Conservation (phyloP, 2,888 invertebrate species). For the Melanostoma mellinum region DNA sequence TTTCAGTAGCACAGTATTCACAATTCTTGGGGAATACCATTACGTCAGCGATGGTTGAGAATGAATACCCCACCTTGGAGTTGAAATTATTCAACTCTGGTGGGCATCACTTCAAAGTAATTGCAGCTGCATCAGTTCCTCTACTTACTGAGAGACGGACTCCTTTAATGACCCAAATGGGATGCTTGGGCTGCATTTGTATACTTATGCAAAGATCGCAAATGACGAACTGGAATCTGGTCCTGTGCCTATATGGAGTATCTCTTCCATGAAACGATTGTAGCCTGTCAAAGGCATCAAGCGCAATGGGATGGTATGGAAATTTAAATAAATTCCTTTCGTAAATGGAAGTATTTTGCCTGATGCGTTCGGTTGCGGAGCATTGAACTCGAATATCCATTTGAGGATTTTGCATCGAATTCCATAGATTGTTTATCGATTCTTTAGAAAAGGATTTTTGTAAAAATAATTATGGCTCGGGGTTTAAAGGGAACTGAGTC, state of each 20-base stretch:
- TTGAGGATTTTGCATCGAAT: slow-evolving; percentile 41
- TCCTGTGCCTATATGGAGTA: slow-evolving; percentile 61
- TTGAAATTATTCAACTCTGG: slow-evolving; percentile 71
- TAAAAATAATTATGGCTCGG: slow-evolving; percentile 4
- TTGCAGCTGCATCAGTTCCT: slow-evolving; percentile 54
- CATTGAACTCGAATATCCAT: slow-evolving; percentile 57
- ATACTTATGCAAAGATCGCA: slow-evolving; percentile 58
- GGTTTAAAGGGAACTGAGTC: slow-evolving; percentile 4
- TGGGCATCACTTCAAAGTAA: slow-evolving; percentile 68
- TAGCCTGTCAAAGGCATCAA: slow-evolving; percentile 68
- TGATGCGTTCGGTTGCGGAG: slow-evolving; percentile 21
- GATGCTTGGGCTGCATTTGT: slow-evolving; percentile 59
- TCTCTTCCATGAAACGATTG: slow-evolving; percentile 48
- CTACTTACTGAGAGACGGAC: slow-evolving; percentile 9
- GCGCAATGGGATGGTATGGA: slow-evolving; percentile 39
- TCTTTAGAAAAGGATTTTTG: slow-evolving; percentile 39
- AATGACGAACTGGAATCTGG: slow-evolving; percentile 72
- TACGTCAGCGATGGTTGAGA: slow-evolving; percentile 47
- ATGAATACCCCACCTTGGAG: slow-evolving; percentile 43
- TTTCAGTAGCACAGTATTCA: slow-evolving; percentile 20
- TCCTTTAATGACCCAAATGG: slow-evolving; percentile 70
- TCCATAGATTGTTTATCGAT: slow-evolving; percentile 36
- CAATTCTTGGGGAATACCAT: slow-evolving; percentile 69
- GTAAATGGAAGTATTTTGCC: slow-evolving; percentile 43
- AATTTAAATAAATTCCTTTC: slow-evolving; percentile 71